These are phyloP conservation scores for Anableps anableps DNA, from an alignment of 2,797 vertebrate species.

Conservation along the genomic window DNA sequence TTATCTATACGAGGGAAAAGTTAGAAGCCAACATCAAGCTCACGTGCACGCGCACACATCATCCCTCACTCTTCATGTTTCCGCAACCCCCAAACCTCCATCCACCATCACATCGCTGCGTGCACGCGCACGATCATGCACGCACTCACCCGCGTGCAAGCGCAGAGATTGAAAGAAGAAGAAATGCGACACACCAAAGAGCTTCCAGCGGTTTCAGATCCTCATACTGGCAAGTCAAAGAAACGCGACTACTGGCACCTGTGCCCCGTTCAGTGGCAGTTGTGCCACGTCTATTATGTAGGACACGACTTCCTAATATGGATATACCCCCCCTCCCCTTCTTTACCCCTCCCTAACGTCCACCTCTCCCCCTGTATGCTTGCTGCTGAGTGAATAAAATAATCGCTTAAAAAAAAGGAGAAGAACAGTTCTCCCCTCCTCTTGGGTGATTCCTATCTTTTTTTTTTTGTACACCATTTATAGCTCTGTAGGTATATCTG, in stretches of 20 bases:
- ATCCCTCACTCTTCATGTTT: not conserved
- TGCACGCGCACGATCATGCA: not conserved
- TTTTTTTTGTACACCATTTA: not conserved
- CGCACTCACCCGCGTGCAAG: slow-evolving; percentile 9
- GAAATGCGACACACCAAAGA: slow-evolving; percentile 42
- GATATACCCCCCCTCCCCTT: slow-evolving; percentile 28
- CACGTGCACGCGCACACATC: slow-evolving; percentile 8
- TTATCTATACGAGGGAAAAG: not conserved
- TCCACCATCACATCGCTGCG: slow-evolving; percentile 21
- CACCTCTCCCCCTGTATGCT: slow-evolving; percentile 53
- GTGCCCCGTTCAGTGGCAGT: slow-evolving; percentile 73
- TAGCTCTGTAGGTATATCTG: not conserved
- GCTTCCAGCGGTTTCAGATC: slow-evolving; percentile 62
- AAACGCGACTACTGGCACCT: slow-evolving; percentile 49
- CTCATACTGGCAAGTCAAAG: slow-evolving; percentile 27
- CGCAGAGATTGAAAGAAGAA: slow-evolving; percentile 49
- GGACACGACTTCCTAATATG: slow-evolving; percentile 82
- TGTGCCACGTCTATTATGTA: slow-evolving; percentile 70
- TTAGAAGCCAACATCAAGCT: not conserved
- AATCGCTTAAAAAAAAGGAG: slow-evolving; percentile 9
- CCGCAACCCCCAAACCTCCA: not conserved
- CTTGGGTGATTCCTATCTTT: not conserved
- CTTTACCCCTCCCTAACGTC: slow-evolving; percentile 30
- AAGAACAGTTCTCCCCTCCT: slow-evolving; percentile 4
- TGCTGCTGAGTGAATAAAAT: slow-evolving; percentile 56